A percentile compares a stretch with the other conserved stretches of the same genome.
Conservation (phyloP, 2,113 vertebrate genomes). For the Cheilinus undulatus region DNA sequence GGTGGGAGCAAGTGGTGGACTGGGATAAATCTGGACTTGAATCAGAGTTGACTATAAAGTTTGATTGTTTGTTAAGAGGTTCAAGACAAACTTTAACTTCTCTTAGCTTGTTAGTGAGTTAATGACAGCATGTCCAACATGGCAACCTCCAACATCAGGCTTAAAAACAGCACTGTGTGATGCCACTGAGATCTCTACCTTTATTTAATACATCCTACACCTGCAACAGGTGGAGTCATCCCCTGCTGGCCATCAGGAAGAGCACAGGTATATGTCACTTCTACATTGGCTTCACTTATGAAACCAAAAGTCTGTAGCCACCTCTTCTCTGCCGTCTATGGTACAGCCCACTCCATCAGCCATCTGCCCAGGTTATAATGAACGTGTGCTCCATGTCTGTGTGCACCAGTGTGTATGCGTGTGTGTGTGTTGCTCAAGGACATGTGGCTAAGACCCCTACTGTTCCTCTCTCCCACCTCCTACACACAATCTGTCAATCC, state of each 20-base stretch:
- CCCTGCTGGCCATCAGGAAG: background rate
- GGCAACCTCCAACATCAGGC: too few species aligned
- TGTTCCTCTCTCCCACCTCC: conserved; percentile 67
- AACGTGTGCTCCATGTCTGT: conserved; percentile 1
- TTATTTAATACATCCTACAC: background rate
- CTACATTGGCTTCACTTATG: background rate
- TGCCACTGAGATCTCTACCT: too few species aligned
- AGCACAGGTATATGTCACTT: background rate
- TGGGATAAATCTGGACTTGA: too few species aligned
- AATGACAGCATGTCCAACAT: too few species aligned
- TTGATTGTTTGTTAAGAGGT: too few species aligned
- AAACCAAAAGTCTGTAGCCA: background rate
- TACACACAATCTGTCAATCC: conserved; percentile 70
- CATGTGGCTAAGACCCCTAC: conserved; percentile 62
- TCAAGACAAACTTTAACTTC: too few species aligned
- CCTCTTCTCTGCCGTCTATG: background rate
- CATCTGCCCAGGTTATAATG: conserved; percentile 55
- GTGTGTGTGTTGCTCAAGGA: conserved; percentile 41
- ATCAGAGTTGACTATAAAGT: too few species aligned
- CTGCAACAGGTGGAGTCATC: background rate
- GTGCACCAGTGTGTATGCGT: conserved; percentile 9
- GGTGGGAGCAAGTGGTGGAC: too few species aligned
- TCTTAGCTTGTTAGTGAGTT: too few species aligned
- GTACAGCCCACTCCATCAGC: conserved; percentile 37
- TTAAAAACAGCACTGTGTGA: too few species aligned